These are phyloP conservation scores for Lordiphosa stackelbergi DNA, from an alignment of 1,140 invertebrate genomes.

Conservation along the genomic window DNA sequence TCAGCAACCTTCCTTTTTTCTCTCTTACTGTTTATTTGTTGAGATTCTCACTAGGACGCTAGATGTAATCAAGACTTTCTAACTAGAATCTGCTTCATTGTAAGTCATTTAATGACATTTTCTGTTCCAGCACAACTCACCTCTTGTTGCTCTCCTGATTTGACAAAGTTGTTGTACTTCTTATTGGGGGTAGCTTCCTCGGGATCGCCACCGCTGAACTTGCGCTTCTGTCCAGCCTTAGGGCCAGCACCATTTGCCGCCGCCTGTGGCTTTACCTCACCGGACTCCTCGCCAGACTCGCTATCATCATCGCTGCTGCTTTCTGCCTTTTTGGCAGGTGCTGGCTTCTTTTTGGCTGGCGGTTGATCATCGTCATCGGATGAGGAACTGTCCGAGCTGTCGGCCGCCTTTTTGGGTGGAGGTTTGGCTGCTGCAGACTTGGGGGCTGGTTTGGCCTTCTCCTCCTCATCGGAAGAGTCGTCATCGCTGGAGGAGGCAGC, in stretches of 20 bases:
- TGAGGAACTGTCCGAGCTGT: too few relatives aligned
- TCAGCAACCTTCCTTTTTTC: too few relatives aligned
- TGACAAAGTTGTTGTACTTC: constrained; percentile 81
- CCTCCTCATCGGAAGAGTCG: constrained; percentile 59
- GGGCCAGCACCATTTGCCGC: constrained; percentile 39
- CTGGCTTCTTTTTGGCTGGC: constrained; percentile 30
- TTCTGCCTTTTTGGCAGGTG: constrained; percentile 49
- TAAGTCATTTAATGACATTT: too few relatives aligned
- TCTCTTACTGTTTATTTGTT: too few relatives aligned
- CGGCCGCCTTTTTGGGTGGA: constrained; percentile 37
- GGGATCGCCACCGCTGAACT: constrained; percentile 63
- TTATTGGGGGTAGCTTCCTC: constrained; percentile 71
- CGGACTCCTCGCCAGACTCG: constrained; percentile 50
- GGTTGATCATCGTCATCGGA: too few relatives aligned
- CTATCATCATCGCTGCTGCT: constrained; percentile 50
- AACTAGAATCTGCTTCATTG: too few relatives aligned
- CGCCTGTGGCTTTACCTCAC: constrained; percentile 40
- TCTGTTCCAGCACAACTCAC: constrained; percentile 51
- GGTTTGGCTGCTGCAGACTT: background rate
- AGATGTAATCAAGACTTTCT: background rate
- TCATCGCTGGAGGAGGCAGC: constrained; percentile 77
- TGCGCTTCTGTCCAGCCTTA: constrained; percentile 73
- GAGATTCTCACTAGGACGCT: too few relatives aligned
- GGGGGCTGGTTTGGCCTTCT: constrained; percentile 38
- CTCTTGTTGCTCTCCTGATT: constrained; percentile 77